phyloP scores from a whole-genome alignment of 2,797 vertebrate genomes.

The Oreochromis mossambicus region DNA sequence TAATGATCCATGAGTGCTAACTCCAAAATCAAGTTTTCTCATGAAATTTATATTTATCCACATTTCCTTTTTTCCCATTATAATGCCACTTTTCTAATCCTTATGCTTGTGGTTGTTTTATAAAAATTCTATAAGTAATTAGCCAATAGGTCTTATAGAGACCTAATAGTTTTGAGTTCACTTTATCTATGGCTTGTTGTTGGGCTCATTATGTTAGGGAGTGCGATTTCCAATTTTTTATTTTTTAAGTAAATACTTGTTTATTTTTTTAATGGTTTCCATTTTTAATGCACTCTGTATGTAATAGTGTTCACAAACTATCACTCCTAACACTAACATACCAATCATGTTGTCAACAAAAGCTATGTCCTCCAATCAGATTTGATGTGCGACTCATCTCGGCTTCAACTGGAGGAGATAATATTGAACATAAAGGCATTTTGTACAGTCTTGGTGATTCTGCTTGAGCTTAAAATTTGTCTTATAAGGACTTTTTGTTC shows the following conservation, averaged over 20 bases:
- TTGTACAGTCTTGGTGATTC: neutral
- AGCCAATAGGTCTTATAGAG: neutral
- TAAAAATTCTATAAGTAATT: neutral
- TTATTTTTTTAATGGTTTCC: neutral
- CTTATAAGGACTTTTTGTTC: neutral
- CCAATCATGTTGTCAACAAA: neutral
- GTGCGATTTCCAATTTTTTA: neutral
- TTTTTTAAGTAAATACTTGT: neutral
- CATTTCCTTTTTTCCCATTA: neutral
- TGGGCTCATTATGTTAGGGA: neutral
- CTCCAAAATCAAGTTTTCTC: neutral
- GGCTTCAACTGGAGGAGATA: neutral
- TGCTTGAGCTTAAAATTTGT: neutral
- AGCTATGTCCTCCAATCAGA: neutral
- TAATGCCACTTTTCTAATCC: neutral
- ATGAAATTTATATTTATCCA: neutral
- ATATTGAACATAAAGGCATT: neutral
- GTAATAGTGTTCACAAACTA: neutral
- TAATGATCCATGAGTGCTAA: neutral
- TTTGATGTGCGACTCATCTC: neutral
- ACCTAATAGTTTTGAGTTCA: neutral
- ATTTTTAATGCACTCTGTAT: neutral
- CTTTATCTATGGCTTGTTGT: neutral
- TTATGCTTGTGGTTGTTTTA: neutral
- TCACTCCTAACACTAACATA: neutral